These are phyloP conservation scores for Yponomeuta cagnagella DNA, from an alignment of 2,888 invertebrate species.

Conservation along the genomic window DNA sequence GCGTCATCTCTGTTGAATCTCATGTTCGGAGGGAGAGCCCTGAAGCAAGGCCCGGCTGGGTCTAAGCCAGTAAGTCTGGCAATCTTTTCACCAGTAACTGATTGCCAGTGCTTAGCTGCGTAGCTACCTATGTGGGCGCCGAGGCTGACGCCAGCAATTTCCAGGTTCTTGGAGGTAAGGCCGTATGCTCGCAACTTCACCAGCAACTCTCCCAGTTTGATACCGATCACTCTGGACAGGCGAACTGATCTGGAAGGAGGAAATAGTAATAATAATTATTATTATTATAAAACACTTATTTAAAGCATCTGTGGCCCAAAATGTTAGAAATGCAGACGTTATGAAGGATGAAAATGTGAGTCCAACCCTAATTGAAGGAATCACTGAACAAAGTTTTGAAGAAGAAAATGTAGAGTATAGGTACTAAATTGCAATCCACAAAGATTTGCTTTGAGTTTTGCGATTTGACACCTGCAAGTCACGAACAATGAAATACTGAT, in stretches of 20 bases:
- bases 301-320: too few species aligned
- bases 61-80: conserved; percentile 56
- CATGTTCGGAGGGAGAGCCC: conserved; percentile 38
- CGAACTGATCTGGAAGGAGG: conserved; percentile 53
- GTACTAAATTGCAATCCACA: too few species aligned
- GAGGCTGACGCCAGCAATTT: conserved; percentile 54
- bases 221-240: conserved; percentile 45
- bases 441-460: too few species aligned
- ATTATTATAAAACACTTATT: too few species aligned
- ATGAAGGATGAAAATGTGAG: background rate
- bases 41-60: conserved; percentile 63
- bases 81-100: conserved; percentile 48
- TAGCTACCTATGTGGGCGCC: conserved; percentile 52
- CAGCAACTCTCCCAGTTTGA: conserved; percentile 53
- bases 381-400: too few species aligned
- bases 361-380: background rate
- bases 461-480: too few species aligned
- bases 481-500: too few species aligned
- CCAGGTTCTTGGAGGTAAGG: conserved; percentile 44
- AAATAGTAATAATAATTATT: background rate
- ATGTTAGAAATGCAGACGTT: too few species aligned
- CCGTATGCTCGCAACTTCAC: conserved; percentile 45
- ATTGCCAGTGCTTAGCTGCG: conserved; percentile 54
- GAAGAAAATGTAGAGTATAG: too few species aligned
- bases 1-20: conserved; percentile 45